Conservation (phyloP, 2,113 vertebrate genomes). For the Probosciger aterrimus region DNA sequence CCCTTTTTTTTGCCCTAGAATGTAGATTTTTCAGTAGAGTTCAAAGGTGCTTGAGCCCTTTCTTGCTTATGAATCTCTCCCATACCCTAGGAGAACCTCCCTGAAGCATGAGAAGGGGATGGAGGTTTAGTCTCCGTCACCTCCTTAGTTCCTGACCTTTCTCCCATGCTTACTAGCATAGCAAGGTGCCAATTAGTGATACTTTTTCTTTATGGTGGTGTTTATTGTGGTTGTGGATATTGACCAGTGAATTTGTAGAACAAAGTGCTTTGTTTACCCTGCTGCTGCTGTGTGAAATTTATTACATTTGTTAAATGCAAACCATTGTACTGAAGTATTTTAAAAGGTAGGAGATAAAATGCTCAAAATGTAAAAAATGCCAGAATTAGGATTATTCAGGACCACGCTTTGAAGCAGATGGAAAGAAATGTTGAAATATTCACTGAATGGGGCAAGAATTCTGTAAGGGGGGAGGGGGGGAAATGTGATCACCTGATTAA, state of each 20-base stretch:
- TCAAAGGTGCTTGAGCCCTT: background rate
- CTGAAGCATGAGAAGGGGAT: background rate
- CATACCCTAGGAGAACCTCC: background rate
- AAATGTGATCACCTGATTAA: background rate
- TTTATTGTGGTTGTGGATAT: constrained; percentile 17
- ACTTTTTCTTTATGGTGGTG: background rate
- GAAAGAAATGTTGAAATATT: background rate
- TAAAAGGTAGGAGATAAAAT: constrained; percentile 3
- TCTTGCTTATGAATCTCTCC: background rate
- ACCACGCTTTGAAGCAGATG: background rate
- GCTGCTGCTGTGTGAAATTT: background rate
- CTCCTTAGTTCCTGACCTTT: background rate
- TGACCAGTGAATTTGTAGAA: background rate
- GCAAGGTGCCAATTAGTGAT: constrained; percentile 6
- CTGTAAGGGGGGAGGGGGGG: background rate
- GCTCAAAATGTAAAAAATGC: constrained; percentile 2
- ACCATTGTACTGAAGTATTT: background rate
- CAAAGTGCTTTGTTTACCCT: background rate
- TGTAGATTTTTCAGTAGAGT: background rate
- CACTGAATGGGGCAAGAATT: background rate
- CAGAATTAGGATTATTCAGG: background rate
- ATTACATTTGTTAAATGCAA: background rate
- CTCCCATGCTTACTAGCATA: background rate
- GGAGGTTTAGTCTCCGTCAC: background rate
- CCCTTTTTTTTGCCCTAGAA: background rate